Evolutionary conservation across 2,797 vertebrate genomes (phyloP).

Genomic region (Sebastes glaucus): DNA sequence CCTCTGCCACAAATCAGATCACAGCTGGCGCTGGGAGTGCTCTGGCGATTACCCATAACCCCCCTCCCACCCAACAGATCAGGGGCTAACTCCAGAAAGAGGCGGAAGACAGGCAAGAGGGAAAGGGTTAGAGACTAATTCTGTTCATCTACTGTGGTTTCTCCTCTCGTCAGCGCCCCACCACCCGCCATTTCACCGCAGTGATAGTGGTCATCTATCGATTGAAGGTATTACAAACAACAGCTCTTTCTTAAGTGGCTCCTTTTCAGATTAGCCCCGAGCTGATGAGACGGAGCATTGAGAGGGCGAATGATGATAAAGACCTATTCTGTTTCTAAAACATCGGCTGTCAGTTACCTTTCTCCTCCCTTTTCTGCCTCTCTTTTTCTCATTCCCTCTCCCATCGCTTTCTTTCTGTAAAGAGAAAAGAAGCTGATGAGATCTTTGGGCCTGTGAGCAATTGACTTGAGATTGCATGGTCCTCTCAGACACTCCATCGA

Average conservation of each 20-base stretch:
- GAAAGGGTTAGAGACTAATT: conserved; percentile 55
- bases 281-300: conserved; percentile 17
- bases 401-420: conserved; percentile 18
- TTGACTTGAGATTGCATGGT: conserved; percentile 66
- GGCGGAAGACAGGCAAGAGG: conserved; percentile 23
- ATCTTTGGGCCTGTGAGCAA: conserved; percentile 66
- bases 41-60: conserved; percentile 67
- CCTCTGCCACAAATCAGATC: conserved; percentile 75
- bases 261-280: conserved; percentile 43
- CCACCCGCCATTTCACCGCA: neutral
- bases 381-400: conserved; percentile 15
- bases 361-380: conserved; percentile 13
- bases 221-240: conserved; percentile 47
- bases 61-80: conserved; percentile 51
- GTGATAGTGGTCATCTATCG: conserved; percentile 34
- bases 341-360: conserved; percentile 29
- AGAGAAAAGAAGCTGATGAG: conserved; percentile 57
- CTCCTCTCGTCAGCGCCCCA: neutral
- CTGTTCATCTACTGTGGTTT: conserved; percentile 25
- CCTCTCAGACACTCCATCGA: conserved; percentile 63
- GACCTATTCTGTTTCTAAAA: conserved; percentile 27
- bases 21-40: conserved; percentile 61
- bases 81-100: conserved; percentile 50
- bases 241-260: conserved; percentile 48
- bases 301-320: conserved; percentile 30